Evolutionary conservation across 2,113 vertebrate species (phyloP).

Genomic region (Meriones unguiculatus): DNA sequence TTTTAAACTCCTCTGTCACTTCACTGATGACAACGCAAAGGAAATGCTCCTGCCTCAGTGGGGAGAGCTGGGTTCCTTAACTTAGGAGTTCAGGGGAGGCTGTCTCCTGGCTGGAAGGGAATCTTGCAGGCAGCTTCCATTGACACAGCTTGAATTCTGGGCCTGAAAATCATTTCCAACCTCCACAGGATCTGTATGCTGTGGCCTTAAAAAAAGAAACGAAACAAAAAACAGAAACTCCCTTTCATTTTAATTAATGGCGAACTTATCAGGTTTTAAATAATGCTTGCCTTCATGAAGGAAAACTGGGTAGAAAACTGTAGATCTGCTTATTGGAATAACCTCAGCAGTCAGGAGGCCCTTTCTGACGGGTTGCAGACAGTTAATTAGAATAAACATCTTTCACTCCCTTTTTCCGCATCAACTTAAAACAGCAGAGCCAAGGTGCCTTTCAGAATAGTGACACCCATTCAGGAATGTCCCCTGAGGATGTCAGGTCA

Average conservation of each 20-base stretch:
- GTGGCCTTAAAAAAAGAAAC: not conserved
- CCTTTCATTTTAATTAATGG: slow-evolving; percentile 67
- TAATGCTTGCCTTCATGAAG: slow-evolving; percentile 58
- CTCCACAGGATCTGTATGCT: not conserved
- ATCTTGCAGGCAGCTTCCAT: not conserved
- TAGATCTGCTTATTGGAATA: slow-evolving; percentile 50
- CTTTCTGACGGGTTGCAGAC: slow-evolving; percentile 32
- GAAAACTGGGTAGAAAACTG: slow-evolving; percentile 31
- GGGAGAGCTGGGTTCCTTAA: slow-evolving; percentile 58
- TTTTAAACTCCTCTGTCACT: not conserved
- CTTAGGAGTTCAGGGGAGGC: slow-evolving; percentile 48
- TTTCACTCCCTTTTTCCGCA: slow-evolving; percentile 37
- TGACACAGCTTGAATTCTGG: slow-evolving; percentile 16
- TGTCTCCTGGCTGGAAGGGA: not conserved
- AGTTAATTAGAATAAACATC: slow-evolving; percentile 49
- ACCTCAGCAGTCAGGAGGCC: slow-evolving; percentile 12
- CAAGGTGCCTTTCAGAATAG: not conserved
- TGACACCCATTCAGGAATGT: slow-evolving; percentile 1
- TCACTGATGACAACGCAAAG: slow-evolving; percentile 29
- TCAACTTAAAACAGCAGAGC: slow-evolving; percentile 45
- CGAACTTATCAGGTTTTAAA: slow-evolving; percentile 34
- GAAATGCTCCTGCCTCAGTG: not conserved
- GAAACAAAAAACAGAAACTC: not conserved
- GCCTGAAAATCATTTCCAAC: slow-evolving; percentile 5
- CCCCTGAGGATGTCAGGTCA: not conserved